These are phyloP conservation scores for Cryptotis parvus DNA, from an alignment of 2,113 vertebrate species.

Conservation along the genomic window DNA sequence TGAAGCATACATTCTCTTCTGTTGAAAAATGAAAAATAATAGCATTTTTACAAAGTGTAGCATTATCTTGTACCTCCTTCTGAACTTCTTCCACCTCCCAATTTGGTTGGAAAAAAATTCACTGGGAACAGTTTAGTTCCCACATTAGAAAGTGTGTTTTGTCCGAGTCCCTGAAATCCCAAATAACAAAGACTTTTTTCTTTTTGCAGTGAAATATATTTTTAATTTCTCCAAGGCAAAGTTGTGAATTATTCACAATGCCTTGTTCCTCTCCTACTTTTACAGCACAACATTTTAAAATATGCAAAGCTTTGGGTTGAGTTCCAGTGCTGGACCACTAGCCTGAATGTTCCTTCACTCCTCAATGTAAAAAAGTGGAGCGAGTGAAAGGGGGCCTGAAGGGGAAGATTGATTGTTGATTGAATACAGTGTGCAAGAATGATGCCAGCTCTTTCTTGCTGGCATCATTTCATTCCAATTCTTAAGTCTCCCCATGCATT, in stretches of 20 bases:
- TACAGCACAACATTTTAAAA: slow-evolving; percentile 86
- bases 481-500: not conserved
- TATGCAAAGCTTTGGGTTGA: slow-evolving; percentile 81
- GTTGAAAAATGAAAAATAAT: not conserved
- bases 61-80: not conserved
- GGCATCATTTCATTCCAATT: not conserved
- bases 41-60: not conserved
- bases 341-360: slow-evolving; percentile 56
- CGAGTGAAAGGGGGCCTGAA: not conserved
- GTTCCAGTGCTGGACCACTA: slow-evolving; percentile 72
- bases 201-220: slow-evolving; percentile 88
- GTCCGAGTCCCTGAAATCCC: slow-evolving; percentile 53
- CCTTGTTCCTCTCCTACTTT: slow-evolving; percentile 83
- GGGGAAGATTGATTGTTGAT: not conserved
- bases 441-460: not conserved
- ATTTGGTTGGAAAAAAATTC: slow-evolving; percentile 59
- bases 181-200: slow-evolving; percentile 72
- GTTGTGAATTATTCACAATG: slow-evolving; percentile 86
- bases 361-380: not conserved
- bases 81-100: not conserved
- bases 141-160: slow-evolving; percentile 31
- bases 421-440: not conserved
- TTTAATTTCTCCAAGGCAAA: slow-evolving; percentile 87
- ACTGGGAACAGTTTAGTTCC: not conserved
- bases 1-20: not conserved